phyloP scores from a whole-genome alignment of 2,888 invertebrate species.

The Pseudococcus jackbeardsleyi region DNA sequence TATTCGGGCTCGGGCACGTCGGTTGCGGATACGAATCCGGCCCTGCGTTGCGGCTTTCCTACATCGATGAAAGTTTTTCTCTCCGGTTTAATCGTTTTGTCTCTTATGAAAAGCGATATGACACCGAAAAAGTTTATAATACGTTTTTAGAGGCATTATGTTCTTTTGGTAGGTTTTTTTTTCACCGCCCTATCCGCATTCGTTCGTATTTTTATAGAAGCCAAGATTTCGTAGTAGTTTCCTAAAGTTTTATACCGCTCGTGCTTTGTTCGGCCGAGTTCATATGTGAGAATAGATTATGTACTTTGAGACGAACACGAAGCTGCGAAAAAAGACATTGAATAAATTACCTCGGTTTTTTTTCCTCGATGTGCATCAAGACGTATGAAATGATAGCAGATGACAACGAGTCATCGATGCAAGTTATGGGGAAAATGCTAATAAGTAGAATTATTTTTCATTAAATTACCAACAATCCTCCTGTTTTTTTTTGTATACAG shows the following conservation, averaged over 20 bases:
- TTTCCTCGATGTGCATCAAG: no score
- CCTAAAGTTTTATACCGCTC: neutral
- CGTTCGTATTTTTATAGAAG: neutral
- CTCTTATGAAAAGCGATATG: constrained; percentile 52
- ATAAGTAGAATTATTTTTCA: no score
- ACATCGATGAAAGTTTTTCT: constrained; percentile 55
- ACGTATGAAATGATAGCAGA: no score
- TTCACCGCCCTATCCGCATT: neutral
- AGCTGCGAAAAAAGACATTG: neutral
- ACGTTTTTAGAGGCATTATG: constrained; percentile 29
- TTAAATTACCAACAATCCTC: no score
- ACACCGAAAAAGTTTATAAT: constrained; percentile 55
- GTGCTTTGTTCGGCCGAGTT: neutral
- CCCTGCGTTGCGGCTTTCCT: neutral
- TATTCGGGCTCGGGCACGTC: neutral
- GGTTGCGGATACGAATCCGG: neutral
- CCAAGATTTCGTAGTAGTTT: neutral
- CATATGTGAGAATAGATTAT: constrained; percentile 15
- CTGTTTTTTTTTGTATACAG: no score
- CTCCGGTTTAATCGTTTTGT: constrained; percentile 46
- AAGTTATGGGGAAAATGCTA: no score
- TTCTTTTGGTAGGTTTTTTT: constrained; percentile 2
- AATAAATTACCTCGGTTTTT: neutral
- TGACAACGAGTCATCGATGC: no score
- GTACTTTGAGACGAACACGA: neutral